phyloP scores from a whole-genome alignment of 2,888 invertebrate species.

The Anticlea derivata region DNA sequence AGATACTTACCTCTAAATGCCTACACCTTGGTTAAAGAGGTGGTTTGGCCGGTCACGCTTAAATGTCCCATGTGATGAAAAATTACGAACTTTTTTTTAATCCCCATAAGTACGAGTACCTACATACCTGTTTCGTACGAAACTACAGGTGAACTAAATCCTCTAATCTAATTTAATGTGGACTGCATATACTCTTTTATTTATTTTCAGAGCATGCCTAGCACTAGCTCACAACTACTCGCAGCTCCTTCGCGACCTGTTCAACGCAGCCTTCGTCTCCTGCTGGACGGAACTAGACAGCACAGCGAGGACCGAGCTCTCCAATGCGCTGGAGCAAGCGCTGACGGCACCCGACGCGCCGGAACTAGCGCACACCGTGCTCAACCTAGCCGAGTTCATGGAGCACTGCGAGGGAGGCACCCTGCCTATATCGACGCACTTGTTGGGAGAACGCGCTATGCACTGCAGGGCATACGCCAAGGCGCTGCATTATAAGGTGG shows the following conservation, averaged over 20 bases:
- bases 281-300: constrained; percentile 98
- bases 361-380: constrained; percentile 97
- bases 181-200: no score
- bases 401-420: constrained; percentile 99
- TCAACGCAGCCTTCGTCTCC: constrained; percentile 99
- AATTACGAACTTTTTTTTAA: no score
- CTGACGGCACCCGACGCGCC: constrained; percentile 96
- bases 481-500: constrained; percentile 84
- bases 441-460: constrained; percentile 97
- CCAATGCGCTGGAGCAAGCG: constrained; percentile 94
- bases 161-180: no score
- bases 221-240: constrained; percentile 97
- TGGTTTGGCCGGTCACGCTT: no score
- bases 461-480: constrained; percentile 92
- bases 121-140: no score
- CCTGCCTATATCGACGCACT: constrained; percentile 93
- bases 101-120: no score
- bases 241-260: constrained; percentile 96
- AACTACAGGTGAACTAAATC: no score
- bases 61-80: no score
- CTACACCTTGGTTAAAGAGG: no score
- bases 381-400: constrained; percentile 99
- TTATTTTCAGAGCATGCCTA: constrained; percentile 89
- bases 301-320: constrained; percentile 91
- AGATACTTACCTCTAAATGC: no score